Base-by-base conservation (phyloP, 2,888 invertebrate species). In the Ptycholaimellus sp. region DNA sequence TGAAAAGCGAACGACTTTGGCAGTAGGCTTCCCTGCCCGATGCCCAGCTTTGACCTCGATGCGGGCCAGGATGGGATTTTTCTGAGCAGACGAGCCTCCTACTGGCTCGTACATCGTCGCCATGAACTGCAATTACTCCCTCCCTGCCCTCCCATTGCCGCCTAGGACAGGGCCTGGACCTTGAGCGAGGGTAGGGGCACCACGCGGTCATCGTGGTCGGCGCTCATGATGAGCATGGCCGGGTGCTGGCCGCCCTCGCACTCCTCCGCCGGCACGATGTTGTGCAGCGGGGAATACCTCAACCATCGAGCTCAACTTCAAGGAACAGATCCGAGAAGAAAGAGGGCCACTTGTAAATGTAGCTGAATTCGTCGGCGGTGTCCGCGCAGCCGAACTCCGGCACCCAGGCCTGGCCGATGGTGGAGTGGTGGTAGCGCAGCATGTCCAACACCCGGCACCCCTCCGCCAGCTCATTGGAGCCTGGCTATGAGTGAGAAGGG, bases 131-230 rank as follows among this genome's bases (percentile, higher is more conserved):
- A n/a, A n/a, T n/a, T n/a, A n/a, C n/a, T n/a, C n/a, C n/a, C n/a
- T n/a, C n/a, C n/a, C n/a, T n/a, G n/a, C n/a, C n/a, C n/a, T n/a
- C n/a, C n/a, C n/a, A n/a, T n/a, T n/a, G n/a, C n/a, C n/a, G n/a
- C n/a, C n/a, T 96, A 93, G 41, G 96, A 65, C 50, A 77, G 72
- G 2, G 93, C 87, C 41, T 80, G 75, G 62, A 76, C 81, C 65
- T 96, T 96, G 33, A 90, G 70, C 42, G 87, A 85, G 67, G 96
- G 96, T 46, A 85, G 69, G 35, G 93, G 93, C 46, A 90, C 90
- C 44, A 96, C 93, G 48, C 93, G 73, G 66, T 93, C 90, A 65
- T 93, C 90, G 63, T 93, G 90, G 67, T 93, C 90, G 17, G 82
- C 90, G n/a, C 90, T 90, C 48, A 83, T 65, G 42, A 93, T 69